Evolutionary conservation across 2,113 vertebrate species (phyloP), one percentile per base, ranked within the genome.

Genomic region (Prionailurus bengalensis): DNA sequence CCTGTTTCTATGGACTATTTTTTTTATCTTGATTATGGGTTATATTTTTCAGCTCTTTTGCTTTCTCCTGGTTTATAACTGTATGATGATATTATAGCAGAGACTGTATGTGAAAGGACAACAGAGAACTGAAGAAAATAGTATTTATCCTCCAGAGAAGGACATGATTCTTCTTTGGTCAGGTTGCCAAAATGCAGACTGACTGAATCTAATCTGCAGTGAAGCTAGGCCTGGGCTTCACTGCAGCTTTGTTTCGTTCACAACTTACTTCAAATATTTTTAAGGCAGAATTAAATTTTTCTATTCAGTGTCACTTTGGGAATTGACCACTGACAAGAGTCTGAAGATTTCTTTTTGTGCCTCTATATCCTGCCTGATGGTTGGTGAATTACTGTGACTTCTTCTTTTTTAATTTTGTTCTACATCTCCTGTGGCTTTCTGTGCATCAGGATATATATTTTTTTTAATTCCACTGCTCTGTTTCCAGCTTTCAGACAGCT

Each of bases 381-480:
- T 14, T 19, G 6, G 5, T 25, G 7, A 25, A 9, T 33, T 16
- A 7, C 7, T 12, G 0, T 25, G 7, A 11, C 5, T 8, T 61
- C 31, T 13, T 73, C 42, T 16, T 71, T 5, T 4, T 55, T 55
- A 17, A 19, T 55, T 17, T 58, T 58, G 4, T 29, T 74, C n/a
- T 1, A 0, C 5, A 29, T 4, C 1, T 58, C 17, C 13, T 19
- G 2, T 14, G 14, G n/a, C 5, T 31, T 55, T 19, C 42, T 63
- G 1, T 42, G 12, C 8, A 7, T 19, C 10, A 9, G 3, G 2
- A 63, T n/a, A 11, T 31, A 1, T 42, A 39, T 9, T 4, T 79
- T 80, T 91, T 48, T 48, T 42, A 11, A 8, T 36, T 39, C 58
- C 7, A 2, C 2, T 25, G 0, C 7, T 45, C 27, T 21, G 68